phyloP scores from a whole-genome alignment of 2,113 vertebrate species.

The Carollia perspicillata region DNA sequence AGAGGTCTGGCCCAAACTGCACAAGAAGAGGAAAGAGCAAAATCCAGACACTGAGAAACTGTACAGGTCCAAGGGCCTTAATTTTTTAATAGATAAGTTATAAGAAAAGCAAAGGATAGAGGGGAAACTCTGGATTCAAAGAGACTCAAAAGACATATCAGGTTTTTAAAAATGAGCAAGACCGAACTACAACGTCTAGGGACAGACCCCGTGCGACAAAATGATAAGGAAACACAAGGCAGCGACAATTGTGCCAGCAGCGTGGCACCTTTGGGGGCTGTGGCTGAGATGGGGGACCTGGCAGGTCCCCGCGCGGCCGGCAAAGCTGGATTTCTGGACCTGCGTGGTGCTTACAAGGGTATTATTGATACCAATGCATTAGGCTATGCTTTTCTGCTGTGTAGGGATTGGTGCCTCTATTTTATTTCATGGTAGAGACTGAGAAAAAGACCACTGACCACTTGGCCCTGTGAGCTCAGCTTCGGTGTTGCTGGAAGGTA shows the following conservation, averaged over 20 bases:
- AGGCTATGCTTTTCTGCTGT: not conserved
- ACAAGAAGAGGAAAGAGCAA: constrained; percentile 22
- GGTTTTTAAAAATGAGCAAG: not conserved
- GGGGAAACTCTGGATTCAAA: not conserved
- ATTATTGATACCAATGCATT: not conserved
- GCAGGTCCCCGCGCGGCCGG: not conserved
- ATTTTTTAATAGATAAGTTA: not conserved
- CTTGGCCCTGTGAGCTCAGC: not conserved
- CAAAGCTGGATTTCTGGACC: not conserved
- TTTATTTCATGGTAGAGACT: not conserved
- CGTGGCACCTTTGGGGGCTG: not conserved
- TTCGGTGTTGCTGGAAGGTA: not conserved
- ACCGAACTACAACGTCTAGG: not conserved
- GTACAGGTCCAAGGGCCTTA: not conserved
- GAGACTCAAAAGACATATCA: not conserved
- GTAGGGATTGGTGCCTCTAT: not conserved
- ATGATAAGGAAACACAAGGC: not conserved
- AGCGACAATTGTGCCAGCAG: not conserved
- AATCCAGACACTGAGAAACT: not conserved
- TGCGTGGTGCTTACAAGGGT: not conserved
- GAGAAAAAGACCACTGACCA: not conserved
- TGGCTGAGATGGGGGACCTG: not conserved
- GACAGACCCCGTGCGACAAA: not conserved
- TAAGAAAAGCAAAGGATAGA: not conserved
- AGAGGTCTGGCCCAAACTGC: not conserved